phyloP scores from a whole-genome alignment of 2,888 invertebrate species.

The Galeopsomyia nigrocyanea region DNA sequence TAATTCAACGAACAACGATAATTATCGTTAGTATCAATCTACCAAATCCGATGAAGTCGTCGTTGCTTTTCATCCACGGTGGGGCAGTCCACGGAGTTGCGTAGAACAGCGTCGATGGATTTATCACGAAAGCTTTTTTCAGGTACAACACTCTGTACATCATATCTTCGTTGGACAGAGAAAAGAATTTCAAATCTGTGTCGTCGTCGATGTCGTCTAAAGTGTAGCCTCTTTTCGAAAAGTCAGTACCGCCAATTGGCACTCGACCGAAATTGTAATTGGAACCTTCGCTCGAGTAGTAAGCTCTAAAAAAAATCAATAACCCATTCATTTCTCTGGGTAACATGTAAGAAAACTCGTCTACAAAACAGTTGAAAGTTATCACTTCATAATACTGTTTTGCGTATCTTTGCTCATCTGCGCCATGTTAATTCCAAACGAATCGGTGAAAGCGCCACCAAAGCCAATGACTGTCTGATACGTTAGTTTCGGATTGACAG shows the following conservation, averaged over 20 bases:
- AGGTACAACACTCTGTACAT: conserved; percentile 77
- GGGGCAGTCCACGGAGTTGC: conserved; percentile 78
- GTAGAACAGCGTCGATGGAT: conserved; percentile 70
- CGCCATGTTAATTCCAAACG: conserved; percentile 78
- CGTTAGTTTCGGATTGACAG: conserved; percentile 52
- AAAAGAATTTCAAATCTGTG: conserved; percentile 74
- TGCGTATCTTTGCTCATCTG: conserved; percentile 72
- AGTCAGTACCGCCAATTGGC: conserved; percentile 89
- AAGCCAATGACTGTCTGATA: conserved; percentile 84
- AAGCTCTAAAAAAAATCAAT: too few relatives aligned
- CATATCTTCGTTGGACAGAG: conserved; percentile 77
- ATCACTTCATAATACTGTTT: conserved; percentile 71
- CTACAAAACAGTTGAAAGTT: conserved; percentile 65
- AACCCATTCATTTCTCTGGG: too few relatives aligned
- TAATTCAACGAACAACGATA: not conserved
- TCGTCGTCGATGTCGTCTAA: conserved; percentile 80
- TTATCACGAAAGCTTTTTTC: conserved; percentile 67
- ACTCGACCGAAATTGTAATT: conserved; percentile 85
- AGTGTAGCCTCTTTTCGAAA: conserved; percentile 85
- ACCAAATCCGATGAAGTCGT: conserved; percentile 73
- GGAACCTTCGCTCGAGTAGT: conserved; percentile 71
- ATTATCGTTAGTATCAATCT: conserved; percentile 45
- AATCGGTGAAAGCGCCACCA: conserved; percentile 88
- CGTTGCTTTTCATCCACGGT: conserved; percentile 79
- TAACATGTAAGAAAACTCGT: too few relatives aligned